Conservation (phyloP, 1,140 invertebrate genomes). For the Drosophila tsacasi region DNA sequence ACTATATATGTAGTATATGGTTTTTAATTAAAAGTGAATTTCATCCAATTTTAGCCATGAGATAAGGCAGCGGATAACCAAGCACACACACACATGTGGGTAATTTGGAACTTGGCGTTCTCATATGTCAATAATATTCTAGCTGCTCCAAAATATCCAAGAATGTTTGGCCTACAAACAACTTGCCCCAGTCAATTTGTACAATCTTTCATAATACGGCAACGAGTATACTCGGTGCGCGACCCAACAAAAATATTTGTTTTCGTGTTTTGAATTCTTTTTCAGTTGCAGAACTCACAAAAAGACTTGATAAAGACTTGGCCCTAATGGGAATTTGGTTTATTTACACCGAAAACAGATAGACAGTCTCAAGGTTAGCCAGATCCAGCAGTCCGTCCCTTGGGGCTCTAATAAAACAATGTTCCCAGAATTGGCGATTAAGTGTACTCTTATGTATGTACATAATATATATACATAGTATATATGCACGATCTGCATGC, state of each 20-base stretch:
- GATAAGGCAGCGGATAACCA: constrained; percentile 45
- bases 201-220: constrained; percentile 42
- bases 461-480: background rate
- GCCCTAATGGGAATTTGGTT: constrained; percentile 34
- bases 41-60: constrained; percentile 59
- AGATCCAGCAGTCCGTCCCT: background rate
- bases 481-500: constrained; percentile 9
- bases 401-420: constrained; percentile 16
- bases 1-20: background rate
- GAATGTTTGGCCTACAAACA: constrained; percentile 48
- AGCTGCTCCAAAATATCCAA: constrained; percentile 28
- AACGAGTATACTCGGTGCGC: constrained; percentile 2
- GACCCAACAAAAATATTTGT: constrained; percentile 45
- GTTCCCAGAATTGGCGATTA: constrained; percentile 21
- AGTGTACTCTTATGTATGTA: constrained; percentile 9
- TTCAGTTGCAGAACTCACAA: constrained; percentile 25
- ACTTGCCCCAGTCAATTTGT: constrained; percentile 21
- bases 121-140: constrained; percentile 16
- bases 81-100: background rate
- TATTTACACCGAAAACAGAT: constrained; percentile 28
- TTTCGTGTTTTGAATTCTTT: constrained; percentile 20
- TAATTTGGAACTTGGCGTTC: constrained; percentile 23
- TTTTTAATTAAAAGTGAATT: constrained; percentile 63
- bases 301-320: constrained; percentile 36
- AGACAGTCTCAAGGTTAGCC: constrained; percentile 27